Evolutionary conservation across 2,113 vertebrate species (phyloP).

Genomic region (Bettongia penicillata): DNA sequence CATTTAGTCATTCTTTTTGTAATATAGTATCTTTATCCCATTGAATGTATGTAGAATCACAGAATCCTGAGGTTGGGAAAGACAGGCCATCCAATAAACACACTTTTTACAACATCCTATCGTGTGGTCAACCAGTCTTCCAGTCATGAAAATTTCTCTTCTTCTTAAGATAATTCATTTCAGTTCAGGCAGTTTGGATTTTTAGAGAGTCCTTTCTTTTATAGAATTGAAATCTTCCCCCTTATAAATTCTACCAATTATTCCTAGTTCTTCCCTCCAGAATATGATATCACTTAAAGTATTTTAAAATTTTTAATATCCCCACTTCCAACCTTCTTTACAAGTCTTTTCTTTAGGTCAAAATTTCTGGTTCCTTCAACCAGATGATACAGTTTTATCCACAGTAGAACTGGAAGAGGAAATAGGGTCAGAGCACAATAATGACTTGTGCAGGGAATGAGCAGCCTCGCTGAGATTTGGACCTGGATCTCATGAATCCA

Average conservation of each 20-base stretch:
- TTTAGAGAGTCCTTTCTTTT: constrained; percentile 6
- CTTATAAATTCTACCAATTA: neutral
- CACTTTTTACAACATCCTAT: neutral
- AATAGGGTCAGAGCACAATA: neutral
- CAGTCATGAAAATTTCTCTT: neutral
- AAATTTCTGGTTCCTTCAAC: neutral
- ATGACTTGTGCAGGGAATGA: neutral
- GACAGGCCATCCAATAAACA: neutral
- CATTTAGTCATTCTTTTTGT: neutral
- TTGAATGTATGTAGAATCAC: neutral
- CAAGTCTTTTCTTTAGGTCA: neutral
- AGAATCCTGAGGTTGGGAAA: neutral
- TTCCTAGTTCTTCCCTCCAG: neutral
- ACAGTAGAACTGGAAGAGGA: neutral
- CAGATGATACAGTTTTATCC: neutral
- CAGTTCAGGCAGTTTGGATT: neutral
- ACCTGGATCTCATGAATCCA: neutral
- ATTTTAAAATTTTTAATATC: neutral
- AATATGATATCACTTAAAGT: neutral
- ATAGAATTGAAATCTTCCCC: neutral
- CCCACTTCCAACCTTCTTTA: neutral
- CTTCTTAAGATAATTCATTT: neutral
- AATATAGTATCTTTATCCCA: neutral
- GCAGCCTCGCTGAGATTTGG: neutral
- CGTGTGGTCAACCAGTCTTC: neutral